Percentiles rank a stretch among this genome's conserved stretches.
Conservation (phyloP, 1,140 invertebrate genomes). For the Drosophila lacteicornis region DNA sequence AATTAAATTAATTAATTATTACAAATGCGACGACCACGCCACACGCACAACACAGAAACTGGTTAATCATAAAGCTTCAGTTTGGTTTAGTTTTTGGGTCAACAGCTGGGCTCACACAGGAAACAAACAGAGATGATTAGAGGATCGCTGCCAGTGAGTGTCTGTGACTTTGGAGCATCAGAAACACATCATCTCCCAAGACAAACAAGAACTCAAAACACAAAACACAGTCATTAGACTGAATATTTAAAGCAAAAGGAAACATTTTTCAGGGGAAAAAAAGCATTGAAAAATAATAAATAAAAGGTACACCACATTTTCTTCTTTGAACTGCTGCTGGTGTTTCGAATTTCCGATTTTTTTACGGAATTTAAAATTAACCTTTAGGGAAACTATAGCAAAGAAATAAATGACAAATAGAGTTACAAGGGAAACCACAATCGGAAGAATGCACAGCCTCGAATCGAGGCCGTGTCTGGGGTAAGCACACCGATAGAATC, state of each 20-base stretch:
- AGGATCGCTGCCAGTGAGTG: constrained; percentile 25
- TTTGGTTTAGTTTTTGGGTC: constrained; percentile 23
- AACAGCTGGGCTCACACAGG: constrained; percentile 9
- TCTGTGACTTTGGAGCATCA: constrained; percentile 19
- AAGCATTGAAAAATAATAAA: background rate
- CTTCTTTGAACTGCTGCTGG: background rate
- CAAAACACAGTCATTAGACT: constrained; percentile 3
- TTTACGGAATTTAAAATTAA: background rate
- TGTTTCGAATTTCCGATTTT: background rate
- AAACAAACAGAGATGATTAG: constrained; percentile 1
- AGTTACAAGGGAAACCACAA: constrained; percentile 7
- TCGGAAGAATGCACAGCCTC: constrained; percentile 11
- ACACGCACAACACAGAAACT: constrained; percentile 48
- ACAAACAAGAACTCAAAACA: constrained; percentile 12
- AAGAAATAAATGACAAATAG: too few relatives aligned
- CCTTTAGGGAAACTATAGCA: background rate
- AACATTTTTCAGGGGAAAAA: background rate
- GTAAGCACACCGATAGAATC: constrained; percentile 35
- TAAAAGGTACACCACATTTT: background rate
- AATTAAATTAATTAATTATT: background rate
- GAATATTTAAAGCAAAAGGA: background rate
- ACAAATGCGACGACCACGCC: constrained; percentile 24
- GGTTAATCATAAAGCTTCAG: constrained; percentile 3
- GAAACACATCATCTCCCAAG: constrained; percentile 3
- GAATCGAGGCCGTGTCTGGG: constrained; percentile 4